Percentiles rank a stretch among this genome's conserved stretches.
Evolutionary conservation across 2,888 invertebrate species (phyloP).

Genomic region (Mimumesa dahlbomi): DNA sequence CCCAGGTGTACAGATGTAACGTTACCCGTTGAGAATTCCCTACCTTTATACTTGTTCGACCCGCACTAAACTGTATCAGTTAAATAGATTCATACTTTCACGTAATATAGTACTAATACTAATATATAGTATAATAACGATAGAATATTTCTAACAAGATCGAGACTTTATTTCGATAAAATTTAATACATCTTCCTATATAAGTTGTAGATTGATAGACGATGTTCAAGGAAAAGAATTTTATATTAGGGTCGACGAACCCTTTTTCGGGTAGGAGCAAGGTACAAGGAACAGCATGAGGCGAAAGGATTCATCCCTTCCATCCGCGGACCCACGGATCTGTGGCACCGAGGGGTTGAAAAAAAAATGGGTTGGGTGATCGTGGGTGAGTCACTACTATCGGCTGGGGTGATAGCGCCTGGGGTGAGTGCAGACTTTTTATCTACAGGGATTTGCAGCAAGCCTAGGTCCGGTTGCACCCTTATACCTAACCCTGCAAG

Average conservation of each 20-base stretch:
- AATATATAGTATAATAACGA: no score
- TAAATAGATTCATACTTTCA: no score
- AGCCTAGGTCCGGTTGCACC: conserved; percentile 76
- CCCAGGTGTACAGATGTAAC: background rate
- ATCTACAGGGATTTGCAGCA: conserved; percentile 77
- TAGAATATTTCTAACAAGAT: no score
- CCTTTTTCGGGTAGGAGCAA: conserved; percentile 65
- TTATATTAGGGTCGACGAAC: conserved; percentile 53
- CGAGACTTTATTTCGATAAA: no score
- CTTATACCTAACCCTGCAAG: conserved; percentile 60
- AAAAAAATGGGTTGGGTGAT: conserved; percentile 77
- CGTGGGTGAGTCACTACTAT: conserved; percentile 77
- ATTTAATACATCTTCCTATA: background rate
- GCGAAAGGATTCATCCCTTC: conserved; percentile 69
- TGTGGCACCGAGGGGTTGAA: conserved; percentile 65
- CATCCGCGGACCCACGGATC: conserved; percentile 61
- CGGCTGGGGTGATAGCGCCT: conserved; percentile 71
- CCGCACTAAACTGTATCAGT: no score
- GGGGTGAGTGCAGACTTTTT: conserved; percentile 74
- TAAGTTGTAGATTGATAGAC: background rate
- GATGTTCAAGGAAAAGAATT: background rate
- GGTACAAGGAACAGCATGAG: conserved; percentile 60
- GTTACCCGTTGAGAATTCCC: no score
- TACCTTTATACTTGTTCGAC: no score
- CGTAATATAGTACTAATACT: no score